Base-by-base conservation (phyloP, 2,113 vertebrate genomes). In the Acanthochromis polyacanthus region DNA sequence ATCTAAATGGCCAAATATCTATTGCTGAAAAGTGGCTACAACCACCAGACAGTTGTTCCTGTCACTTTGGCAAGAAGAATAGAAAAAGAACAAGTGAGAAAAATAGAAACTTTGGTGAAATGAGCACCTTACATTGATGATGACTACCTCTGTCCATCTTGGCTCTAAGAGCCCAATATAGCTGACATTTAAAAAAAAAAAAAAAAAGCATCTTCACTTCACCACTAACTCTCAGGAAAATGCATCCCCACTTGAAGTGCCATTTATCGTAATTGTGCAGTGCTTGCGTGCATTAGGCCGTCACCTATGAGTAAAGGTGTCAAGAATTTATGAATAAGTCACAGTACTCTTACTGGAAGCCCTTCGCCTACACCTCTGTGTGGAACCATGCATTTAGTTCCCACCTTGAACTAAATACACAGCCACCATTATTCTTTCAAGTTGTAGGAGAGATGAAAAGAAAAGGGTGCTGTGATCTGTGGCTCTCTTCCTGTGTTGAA, bases 281-380 rank as follows among this genome's bases (percentile, higher is more conserved):
- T 23, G 22, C 48, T 10, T 38, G 61, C 3, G 40, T 63, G 73
- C 82, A 81, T 86, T 85, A 75, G 57, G 40, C 38, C 65, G 53
- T 81, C 86, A 64, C 66, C 78, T 52, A n/a, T 45, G 25, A 66
- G 10, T 38, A 56, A 67, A 88, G 51, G 92, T 89, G 89, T 88
- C 66, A 82, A 65, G 75, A 77, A 62, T 6, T 52, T 77, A 88
- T 91, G 78, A 91, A 91, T 90, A 92, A 92, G 36, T 91, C 77
- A 89, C 59, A 59, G 51, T 19, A 1, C 48, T 70, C 60, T 52
- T 6, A 58, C 60, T 65, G 52, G 46, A 60, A 71, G 57, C 25
- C 14, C 38, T 23, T 48, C 59, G 46, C 40, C 69, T 62, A 23
- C 79, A 71, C 56, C 68, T 68, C 66, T 10, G 55, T 22, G 63